Conservation (phyloP, 2,797 vertebrate species). For the Serranus cabrilla region DNA sequence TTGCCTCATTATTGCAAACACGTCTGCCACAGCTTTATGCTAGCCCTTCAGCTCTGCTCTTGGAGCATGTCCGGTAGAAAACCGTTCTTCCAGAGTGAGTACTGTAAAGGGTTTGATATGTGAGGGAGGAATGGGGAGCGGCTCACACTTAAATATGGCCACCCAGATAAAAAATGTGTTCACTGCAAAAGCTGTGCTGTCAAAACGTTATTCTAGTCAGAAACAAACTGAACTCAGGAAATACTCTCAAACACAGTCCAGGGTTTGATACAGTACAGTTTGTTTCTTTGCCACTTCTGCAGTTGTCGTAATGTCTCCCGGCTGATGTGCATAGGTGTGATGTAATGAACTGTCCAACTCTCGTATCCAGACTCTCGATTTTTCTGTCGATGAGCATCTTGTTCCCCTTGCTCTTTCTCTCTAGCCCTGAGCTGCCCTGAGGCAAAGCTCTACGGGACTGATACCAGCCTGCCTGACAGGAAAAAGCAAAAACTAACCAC, state of each 20-base stretch:
- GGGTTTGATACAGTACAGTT: conserved; percentile 5
- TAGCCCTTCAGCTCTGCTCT: conserved; percentile 31
- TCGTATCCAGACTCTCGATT: conserved; percentile 10
- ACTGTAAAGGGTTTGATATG: conserved; percentile 38
- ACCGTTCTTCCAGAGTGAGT: conserved; percentile 34
- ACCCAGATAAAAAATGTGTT: conserved; percentile 4
- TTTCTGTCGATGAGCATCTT: conserved; percentile 51
- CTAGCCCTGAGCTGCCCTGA: conserved; percentile 35
- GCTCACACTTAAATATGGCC: conserved; percentile 34
- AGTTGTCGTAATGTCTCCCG: conserved; percentile 14
- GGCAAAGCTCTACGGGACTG: conserved; percentile 38
- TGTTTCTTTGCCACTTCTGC: not conserved
- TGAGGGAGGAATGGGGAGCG: conserved; percentile 11
- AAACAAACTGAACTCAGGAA: not conserved
- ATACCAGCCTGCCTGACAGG: conserved; percentile 32
- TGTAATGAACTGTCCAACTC: conserved; percentile 27
- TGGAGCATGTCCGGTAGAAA: conserved; percentile 49
- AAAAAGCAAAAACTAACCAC: conserved; percentile 10
- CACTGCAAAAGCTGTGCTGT: too few species aligned
- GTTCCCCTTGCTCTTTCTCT: conserved; percentile 17
- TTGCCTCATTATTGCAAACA: conserved; percentile 74
- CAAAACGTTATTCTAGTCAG: not conserved
- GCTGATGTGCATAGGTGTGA: conserved; percentile 35
- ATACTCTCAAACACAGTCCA: not conserved
- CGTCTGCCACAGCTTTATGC: conserved; percentile 49